phyloP scores from a whole-genome alignment of 2,113 vertebrate genomes.

The Chamaetylas fuelleborni region DNA sequence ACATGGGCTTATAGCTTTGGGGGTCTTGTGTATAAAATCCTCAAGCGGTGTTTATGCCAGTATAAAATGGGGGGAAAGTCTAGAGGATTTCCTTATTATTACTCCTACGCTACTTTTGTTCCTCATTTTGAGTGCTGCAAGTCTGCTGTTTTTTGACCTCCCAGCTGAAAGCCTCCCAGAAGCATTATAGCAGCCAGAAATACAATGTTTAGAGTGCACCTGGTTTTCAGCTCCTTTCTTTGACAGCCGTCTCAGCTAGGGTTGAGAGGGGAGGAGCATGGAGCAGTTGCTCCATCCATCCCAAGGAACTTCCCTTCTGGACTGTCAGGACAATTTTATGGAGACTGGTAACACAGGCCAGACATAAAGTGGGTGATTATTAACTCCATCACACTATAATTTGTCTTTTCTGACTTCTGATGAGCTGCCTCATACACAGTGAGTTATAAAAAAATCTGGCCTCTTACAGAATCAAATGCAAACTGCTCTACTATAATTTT shows the following conservation, averaged over 20 bases:
- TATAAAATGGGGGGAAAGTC: background rate
- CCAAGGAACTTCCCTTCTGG: background rate
- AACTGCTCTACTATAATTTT: background rate
- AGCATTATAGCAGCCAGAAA: background rate
- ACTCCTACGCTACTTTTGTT: background rate
- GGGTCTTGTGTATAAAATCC: background rate
- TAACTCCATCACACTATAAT: background rate
- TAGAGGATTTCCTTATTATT: background rate
- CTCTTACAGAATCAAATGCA: background rate
- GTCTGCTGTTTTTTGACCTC: background rate
- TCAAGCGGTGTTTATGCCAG: background rate
- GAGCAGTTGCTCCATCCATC: background rate
- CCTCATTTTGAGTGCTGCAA: background rate
- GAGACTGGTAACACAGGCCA: background rate
- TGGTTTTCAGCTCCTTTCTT: conserved; percentile 21
- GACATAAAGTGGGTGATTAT: background rate
- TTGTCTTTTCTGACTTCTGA: background rate
- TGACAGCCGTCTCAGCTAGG: background rate
- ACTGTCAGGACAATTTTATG: background rate
- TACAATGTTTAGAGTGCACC: background rate
- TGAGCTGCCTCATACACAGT: background rate
- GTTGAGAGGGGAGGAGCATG: background rate
- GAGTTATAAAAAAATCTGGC: background rate
- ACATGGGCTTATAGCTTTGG: background rate
- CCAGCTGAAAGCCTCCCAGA: background rate